These are phyloP conservation scores for Pseudococcus longispinus DNA, from an alignment of 2,888 invertebrate species.

Conservation along the genomic window DNA sequence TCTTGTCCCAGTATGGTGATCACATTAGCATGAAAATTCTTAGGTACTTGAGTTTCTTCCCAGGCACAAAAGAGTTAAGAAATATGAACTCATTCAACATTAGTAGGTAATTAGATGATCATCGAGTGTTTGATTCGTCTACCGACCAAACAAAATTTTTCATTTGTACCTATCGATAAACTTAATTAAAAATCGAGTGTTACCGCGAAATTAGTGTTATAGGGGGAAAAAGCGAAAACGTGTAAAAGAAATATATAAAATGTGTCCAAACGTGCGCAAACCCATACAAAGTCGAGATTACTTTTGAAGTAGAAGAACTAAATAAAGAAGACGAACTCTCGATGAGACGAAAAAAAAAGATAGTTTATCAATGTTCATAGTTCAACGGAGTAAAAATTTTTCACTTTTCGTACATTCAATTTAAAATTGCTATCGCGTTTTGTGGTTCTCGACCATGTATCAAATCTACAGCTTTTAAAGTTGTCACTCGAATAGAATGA, in stretches of 20 bases:
- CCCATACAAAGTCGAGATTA: neutral
- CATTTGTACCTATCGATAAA: neutral
- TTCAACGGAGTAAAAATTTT: neutral
- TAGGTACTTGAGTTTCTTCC: too few relatives aligned
- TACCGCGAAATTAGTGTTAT: too few relatives aligned
- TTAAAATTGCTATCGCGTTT: neutral
- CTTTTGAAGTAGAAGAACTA: neutral
- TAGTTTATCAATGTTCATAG: constrained; percentile 13
- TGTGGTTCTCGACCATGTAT: constrained; percentile 7
- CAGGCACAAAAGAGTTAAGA: too few relatives aligned
- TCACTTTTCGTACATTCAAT: neutral
- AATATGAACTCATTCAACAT: too few relatives aligned
- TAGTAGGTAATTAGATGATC: too few relatives aligned
- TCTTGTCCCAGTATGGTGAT: too few relatives aligned
- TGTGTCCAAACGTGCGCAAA: neutral
- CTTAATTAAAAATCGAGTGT: neutral
- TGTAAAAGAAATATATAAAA: neutral
- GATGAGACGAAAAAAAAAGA: neutral
- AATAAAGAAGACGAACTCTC: neutral
- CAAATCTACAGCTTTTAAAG: constrained; percentile 21
- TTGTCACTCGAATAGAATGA: constrained; percentile 16
- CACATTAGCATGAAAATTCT: too few relatives aligned
- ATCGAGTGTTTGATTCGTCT: too few relatives aligned
- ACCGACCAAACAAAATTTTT: too few relatives aligned
- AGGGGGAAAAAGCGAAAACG: neutral